Percentiles rank a stretch among this genome's conserved stretches.
phyloP scores from a whole-genome alignment of 1,140 invertebrate species.

The Heliconius melpomene region DNA sequence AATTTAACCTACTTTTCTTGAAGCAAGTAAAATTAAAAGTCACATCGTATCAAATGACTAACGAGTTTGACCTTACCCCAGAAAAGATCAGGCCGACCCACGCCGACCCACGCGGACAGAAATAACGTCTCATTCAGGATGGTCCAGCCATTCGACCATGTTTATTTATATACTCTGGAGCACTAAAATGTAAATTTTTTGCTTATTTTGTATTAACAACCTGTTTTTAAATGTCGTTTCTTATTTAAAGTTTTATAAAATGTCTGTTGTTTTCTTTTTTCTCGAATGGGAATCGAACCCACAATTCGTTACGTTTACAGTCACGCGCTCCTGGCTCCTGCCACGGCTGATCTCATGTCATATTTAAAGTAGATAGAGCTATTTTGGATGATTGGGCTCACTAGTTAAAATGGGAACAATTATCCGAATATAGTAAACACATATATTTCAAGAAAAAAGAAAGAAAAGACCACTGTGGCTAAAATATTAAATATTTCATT shows the following conservation, averaged over 20 bases:
- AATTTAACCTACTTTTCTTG: background rate
- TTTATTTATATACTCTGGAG: background rate
- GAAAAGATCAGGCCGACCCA: background rate
- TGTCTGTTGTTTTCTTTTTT: no score
- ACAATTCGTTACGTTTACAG: background rate
- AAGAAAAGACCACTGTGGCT: no score
- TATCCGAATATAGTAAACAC: no score
- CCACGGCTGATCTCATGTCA: no score
- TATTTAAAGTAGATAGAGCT: no score
- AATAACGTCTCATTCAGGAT: background rate
- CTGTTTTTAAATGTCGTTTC: background rate
- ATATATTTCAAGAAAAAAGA: no score
- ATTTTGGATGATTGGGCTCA: no score
- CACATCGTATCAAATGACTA: background rate
- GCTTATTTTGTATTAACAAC: background rate
- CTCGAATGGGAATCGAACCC: no score
- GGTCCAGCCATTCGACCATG: background rate
- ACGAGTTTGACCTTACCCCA: constrained; percentile 6
- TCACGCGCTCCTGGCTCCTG: background rate
- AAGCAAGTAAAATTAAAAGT: background rate
- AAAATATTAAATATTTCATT: no score
- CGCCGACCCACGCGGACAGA: background rate
- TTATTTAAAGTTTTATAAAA: no score
- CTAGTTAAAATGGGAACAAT: no score
- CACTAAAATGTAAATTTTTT: constrained; percentile 5